A percentile compares a stretch with the other conserved stretches of the same genome.
Conservation (phyloP, 2,888 invertebrate species). For the Hydrotaea diabolus region DNA sequence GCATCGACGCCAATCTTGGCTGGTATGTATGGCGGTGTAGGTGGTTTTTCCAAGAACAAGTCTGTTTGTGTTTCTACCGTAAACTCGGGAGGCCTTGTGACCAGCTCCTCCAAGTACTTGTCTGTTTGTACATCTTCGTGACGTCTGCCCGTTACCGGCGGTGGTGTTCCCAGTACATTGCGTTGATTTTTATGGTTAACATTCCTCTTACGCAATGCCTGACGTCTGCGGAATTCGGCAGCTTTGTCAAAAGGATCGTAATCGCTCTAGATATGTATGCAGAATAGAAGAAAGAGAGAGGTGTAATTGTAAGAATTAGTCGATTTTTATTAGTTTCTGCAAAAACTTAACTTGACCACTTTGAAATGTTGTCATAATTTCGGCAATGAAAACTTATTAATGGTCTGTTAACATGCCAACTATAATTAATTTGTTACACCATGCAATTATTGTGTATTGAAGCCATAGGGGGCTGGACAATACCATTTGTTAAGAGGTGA, state of each 20-base stretch:
- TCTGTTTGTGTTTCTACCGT: slow-evolving; percentile 94
- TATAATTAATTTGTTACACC: slow-evolving; percentile 1
- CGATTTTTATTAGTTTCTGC: slow-evolving; percentile 1
- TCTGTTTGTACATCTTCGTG: slow-evolving; percentile 96
- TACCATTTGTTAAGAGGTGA: background rate
- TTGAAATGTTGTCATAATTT: slow-evolving; percentile 38
- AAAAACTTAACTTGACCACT: slow-evolving; percentile 20
- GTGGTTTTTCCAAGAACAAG: slow-evolving; percentile 90
- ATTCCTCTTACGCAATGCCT: slow-evolving; percentile 87
- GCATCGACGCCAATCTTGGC: slow-evolving; percentile 90
- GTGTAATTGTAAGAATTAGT: background rate
- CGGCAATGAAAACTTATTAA: slow-evolving; percentile 39
- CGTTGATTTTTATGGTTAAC: slow-evolving; percentile 82
- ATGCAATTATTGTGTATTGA: slow-evolving; percentile 21
- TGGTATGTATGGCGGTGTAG: slow-evolving; percentile 89
- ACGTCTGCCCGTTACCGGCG: slow-evolving; percentile 87
- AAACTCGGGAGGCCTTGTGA: slow-evolving; percentile 87
- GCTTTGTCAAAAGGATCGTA: slow-evolving; percentile 79
- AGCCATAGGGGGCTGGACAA: background rate
- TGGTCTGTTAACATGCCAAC: slow-evolving; percentile 47
- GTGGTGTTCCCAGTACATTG: slow-evolving; percentile 81
- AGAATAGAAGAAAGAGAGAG: background rate
- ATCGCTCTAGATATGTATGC: slow-evolving; percentile 78
- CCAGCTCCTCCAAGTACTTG: slow-evolving; percentile 92
- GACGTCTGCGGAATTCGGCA: slow-evolving; percentile 84